These are phyloP conservation scores for Sebastes oblongus DNA, from an alignment of 2,797 vertebrate species.

Conservation along the genomic window DNA sequence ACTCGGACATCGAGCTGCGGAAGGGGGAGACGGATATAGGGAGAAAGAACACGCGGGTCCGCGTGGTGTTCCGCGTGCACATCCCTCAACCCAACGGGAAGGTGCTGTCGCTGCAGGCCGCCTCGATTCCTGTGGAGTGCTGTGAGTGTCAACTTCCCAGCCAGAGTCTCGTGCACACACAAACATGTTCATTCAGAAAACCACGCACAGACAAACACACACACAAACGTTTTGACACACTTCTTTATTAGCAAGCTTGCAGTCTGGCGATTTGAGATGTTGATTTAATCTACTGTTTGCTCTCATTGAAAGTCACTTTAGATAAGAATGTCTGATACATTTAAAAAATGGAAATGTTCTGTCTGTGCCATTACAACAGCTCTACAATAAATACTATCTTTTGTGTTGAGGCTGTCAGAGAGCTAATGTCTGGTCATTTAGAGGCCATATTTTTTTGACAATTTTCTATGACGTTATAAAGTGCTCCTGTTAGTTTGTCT, in stretches of 20 bases:
- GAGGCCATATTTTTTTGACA: too few species aligned
- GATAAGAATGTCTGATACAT: conserved; percentile 29
- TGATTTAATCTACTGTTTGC: conserved; percentile 40
- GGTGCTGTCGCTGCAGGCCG: conserved; percentile 94
- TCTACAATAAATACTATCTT: neutral
- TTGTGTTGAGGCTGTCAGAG: neutral
- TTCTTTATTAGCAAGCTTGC: conserved; percentile 5
- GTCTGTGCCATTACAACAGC: neutral
- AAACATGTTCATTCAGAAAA: conserved; percentile 40
- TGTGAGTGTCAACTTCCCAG: conserved; percentile 86
- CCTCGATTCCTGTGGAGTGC: conserved; percentile 98
- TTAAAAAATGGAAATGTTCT: conserved; percentile 12
- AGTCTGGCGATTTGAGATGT: conserved; percentile 4
- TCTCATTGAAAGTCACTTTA: conserved; percentile 34
- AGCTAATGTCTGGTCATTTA: neutral
- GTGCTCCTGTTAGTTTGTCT: neutral
- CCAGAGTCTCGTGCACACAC: neutral
- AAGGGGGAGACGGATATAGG: conserved; percentile 99
- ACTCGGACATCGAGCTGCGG: conserved; percentile 98
- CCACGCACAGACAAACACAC: neutral
- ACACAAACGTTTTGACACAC: neutral
- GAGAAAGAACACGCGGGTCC: conserved; percentile 97
- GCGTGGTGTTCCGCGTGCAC: conserved; percentile 97
- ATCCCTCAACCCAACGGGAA: conserved; percentile 96
- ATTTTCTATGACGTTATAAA: neutral